phyloP scores from a whole-genome alignment of 2,888 invertebrate species.

The Catonia carolina region DNA sequence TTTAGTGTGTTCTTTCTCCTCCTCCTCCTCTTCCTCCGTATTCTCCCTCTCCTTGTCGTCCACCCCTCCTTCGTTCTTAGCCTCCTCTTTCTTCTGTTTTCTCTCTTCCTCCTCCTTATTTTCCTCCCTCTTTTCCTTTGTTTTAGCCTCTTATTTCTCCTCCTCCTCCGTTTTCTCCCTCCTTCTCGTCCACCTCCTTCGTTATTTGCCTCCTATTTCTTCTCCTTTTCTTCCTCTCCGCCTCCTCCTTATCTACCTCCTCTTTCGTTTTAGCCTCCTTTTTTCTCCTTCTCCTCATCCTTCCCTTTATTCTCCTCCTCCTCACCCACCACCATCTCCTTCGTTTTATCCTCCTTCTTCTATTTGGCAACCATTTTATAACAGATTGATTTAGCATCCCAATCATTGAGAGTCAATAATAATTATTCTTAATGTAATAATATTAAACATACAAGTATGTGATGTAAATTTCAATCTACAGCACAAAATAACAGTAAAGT shows the following conservation, averaged over 20 bases:
- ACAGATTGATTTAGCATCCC: too few relatives aligned
- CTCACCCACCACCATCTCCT: not conserved
- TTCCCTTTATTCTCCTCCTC: slow-evolving; percentile 3
- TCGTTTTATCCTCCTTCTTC: not conserved
- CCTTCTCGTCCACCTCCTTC: slow-evolving; percentile 7
- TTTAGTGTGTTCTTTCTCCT: not conserved
- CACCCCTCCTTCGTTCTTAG: not conserved
- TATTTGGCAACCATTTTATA: too few relatives aligned
- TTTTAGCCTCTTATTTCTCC: not conserved
- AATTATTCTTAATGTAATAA: too few relatives aligned
- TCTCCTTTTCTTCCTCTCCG: slow-evolving; percentile 13
- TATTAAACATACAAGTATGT: too few relatives aligned
- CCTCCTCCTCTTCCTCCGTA: not conserved
- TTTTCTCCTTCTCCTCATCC: not conserved
- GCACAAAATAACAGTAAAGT: too few relatives aligned
- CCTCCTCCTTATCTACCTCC: slow-evolving; percentile 14
- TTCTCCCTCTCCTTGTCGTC: not conserved
- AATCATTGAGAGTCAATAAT: too few relatives aligned
- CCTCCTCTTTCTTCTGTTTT: not conserved
- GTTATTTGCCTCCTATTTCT: slow-evolving; percentile 17
- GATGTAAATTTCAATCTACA: too few relatives aligned
- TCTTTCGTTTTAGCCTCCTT: slow-evolving; percentile 2
- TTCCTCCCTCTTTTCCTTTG: not conserved
- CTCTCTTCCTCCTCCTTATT: not conserved
- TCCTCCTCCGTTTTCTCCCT: slow-evolving; percentile 6